These are phyloP conservation scores for Saccopteryx leptura DNA, from an alignment of 2,113 vertebrate genomes.

Conservation along the genomic window DNA sequence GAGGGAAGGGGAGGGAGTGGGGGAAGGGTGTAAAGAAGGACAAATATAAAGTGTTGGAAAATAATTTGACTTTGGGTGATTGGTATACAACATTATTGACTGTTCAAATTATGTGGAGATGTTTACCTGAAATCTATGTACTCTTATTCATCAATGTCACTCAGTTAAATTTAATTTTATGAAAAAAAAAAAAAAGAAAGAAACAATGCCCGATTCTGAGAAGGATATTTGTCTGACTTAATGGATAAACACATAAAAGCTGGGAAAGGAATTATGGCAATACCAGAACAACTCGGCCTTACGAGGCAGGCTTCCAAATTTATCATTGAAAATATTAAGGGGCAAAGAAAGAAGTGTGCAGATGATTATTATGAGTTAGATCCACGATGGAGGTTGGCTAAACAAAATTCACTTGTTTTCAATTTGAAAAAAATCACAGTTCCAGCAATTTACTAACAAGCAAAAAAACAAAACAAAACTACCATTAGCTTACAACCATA, in stretches of 20 bases:
- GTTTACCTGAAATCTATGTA: too few species aligned
- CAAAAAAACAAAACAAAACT: not conserved
- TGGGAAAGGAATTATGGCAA: slow-evolving; percentile 65
- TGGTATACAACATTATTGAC: too few species aligned
- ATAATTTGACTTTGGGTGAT: too few species aligned
- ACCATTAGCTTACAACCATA: slow-evolving; percentile 1
- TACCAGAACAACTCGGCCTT: slow-evolving; percentile 33
- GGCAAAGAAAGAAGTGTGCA: slow-evolving; percentile 54
- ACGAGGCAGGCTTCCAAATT: slow-evolving; percentile 56
- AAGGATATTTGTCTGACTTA: slow-evolving; percentile 73
- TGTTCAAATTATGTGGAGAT: too few species aligned
- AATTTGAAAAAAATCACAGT: slow-evolving; percentile 65
- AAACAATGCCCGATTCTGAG: slow-evolving; percentile 74
- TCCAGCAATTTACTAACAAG: slow-evolving; percentile 17
- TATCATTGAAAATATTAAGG: slow-evolving; percentile 33
- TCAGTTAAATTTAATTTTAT: too few species aligned
- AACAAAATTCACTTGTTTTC: slow-evolving; percentile 70
- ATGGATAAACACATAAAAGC: slow-evolving; percentile 66
- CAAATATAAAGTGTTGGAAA: too few species aligned
- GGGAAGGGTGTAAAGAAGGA: too few species aligned
- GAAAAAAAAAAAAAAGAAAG: too few species aligned
- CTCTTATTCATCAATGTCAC: too few species aligned
- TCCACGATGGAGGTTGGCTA: slow-evolving; percentile 50
- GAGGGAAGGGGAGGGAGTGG: too few species aligned
- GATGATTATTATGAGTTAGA: slow-evolving; percentile 47